A percentile compares a stretch with the other conserved stretches of the same genome.
Conservation (phyloP, 2,888 invertebrate species). For the Heliconius charithonia region DNA sequence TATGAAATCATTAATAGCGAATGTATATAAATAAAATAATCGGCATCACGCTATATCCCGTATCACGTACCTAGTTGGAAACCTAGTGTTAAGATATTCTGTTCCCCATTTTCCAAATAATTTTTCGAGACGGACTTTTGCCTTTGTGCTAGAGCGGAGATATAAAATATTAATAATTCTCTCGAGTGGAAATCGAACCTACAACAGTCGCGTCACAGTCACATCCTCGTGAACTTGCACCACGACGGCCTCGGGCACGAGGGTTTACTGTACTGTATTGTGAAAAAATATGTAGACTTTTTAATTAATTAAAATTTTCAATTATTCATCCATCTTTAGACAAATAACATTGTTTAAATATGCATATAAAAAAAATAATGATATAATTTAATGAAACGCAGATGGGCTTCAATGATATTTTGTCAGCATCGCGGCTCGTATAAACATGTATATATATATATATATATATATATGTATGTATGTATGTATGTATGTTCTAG, state of each 20-base stretch:
- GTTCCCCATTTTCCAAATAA: no score
- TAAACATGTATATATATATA: background rate
- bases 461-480: no score
- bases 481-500: slow-evolving; percentile 14
- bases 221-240: no score
- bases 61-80: no score
- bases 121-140: no score
- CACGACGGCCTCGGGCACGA: no score
- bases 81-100: no score
- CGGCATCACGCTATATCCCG: no score
- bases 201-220: no score
- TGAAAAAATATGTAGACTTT: background rate
- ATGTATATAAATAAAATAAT: background rate
- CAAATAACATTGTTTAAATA: background rate
- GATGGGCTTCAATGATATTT: slow-evolving; percentile 26
- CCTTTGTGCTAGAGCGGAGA: no score
- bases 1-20: background rate
- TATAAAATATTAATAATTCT: no score
- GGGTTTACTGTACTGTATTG: background rate
- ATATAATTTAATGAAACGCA: background rate
- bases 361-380: background rate
- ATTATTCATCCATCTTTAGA: background rate
- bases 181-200: no score
- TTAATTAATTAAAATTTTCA: background rate
- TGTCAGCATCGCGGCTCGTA: slow-evolving; percentile 4